phyloP scores from a whole-genome alignment of 2,113 vertebrate species.

The Pachypanchax playfairii region DNA sequence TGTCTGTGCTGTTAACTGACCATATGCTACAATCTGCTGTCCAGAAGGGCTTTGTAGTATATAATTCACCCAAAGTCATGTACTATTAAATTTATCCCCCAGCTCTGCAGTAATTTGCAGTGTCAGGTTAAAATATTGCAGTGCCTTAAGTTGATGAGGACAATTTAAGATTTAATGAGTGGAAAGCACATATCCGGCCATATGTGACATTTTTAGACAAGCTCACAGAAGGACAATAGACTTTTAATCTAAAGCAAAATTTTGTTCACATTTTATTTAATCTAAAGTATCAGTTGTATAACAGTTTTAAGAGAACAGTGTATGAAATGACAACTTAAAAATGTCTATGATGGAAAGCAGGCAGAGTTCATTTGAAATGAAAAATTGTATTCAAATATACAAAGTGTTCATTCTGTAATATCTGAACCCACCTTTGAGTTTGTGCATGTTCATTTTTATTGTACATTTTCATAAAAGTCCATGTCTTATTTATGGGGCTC shows the following conservation, averaged over 20 bases:
- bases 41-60: constrained; percentile 18
- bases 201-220: not conserved
- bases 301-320: not conserved
- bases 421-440: not conserved
- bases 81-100: constrained; percentile 21
- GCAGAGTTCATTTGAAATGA: too few relatives aligned
- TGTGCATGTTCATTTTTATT: constrained; percentile 39
- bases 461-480: constrained; percentile 26
- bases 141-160: constrained; percentile 17
- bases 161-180: constrained; percentile 41
- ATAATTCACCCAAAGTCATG: constrained; percentile 25
- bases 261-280: not conserved
- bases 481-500: constrained; percentile 40
- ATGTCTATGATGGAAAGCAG: too few relatives aligned
- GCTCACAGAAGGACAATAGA: not conserved
- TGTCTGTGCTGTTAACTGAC: constrained; percentile 23
- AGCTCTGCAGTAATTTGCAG: constrained; percentile 32
- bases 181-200: constrained; percentile 1
- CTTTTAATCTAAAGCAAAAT: not conserved
- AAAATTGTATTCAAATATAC: not conserved
- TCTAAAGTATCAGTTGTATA: not conserved
- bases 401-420: not conserved
- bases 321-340: not conserved
- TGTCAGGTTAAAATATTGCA: constrained; percentile 42
- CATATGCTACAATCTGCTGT: constrained; percentile 32